Evolutionary conservation across 1,140 invertebrate genomes (phyloP).

Genomic region (Zaprionus capensis): DNA sequence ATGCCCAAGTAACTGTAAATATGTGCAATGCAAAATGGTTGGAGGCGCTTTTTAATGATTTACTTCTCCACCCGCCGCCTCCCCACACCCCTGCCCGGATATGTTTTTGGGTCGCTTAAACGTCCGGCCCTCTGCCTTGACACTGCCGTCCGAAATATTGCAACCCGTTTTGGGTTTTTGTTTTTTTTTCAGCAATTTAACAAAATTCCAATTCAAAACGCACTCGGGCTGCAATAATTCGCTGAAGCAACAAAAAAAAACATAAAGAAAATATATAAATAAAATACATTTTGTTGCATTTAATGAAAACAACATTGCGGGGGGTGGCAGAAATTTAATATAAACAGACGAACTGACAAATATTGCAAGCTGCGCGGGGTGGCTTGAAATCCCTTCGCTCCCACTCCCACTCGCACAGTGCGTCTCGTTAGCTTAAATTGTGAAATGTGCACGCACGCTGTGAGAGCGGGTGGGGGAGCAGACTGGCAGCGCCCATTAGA

Average conservation of each 20-base stretch:
- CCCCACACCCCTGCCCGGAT: neutral
- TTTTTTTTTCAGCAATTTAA: slow-evolving; percentile 52
- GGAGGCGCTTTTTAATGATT: slow-evolving; percentile 41
- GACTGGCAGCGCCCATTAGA: slow-evolving; percentile 1
- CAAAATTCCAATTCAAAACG: slow-evolving; percentile 43
- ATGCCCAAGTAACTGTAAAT: slow-evolving; percentile 43
- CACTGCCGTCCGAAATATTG: slow-evolving; percentile 35
- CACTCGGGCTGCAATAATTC: slow-evolving; percentile 66
- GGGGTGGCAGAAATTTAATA: slow-evolving; percentile 66
- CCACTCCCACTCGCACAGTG: neutral
- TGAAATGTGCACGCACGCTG: slow-evolving; percentile 75
- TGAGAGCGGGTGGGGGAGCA: slow-evolving; percentile 15
- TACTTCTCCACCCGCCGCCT: neutral
- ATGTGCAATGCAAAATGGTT: slow-evolving; percentile 24
- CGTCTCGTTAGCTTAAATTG: slow-evolving; percentile 75
- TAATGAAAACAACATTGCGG: slow-evolving; percentile 66
- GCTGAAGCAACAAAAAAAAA: slow-evolving; percentile 17
- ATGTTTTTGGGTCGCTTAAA: slow-evolving; percentile 13
- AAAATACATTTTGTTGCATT: slow-evolving; percentile 66
- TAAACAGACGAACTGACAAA: slow-evolving; percentile 51
- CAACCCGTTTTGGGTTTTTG: slow-evolving; percentile 31
- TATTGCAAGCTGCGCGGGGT: slow-evolving; percentile 54
- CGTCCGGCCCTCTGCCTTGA: slow-evolving; percentile 14
- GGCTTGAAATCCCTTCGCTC: neutral
- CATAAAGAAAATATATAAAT: slow-evolving; percentile 42